phyloP scores from a whole-genome alignment of 2,113 vertebrate species.

The Delphinus delphis region DNA sequence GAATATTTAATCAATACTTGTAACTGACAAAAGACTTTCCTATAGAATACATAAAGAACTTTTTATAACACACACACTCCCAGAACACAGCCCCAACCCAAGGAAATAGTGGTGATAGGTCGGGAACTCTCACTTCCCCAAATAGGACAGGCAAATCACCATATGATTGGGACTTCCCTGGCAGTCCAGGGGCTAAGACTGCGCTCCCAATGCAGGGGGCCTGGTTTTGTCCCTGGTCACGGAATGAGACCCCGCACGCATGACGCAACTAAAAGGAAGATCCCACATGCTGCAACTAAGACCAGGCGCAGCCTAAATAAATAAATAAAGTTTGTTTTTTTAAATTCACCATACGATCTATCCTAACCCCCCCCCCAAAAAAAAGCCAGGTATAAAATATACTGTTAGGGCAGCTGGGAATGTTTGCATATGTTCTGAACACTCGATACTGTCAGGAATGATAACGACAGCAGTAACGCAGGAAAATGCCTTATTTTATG shows the following conservation, averaged over 20 bases:
- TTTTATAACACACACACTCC: no score
- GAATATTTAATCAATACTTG: background rate
- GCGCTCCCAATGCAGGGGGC: no score
- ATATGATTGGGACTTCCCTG: no score
- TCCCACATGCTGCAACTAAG: no score
- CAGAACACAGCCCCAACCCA: background rate
- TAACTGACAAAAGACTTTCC: background rate
- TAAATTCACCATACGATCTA: background rate
- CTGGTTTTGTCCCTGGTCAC: no score
- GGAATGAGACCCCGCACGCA: no score
- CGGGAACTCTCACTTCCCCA: background rate
- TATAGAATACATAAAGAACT: background rate
- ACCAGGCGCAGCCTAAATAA: no score
- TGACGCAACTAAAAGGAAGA: no score
- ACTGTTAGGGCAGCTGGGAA: background rate
- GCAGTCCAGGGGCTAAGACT: no score
- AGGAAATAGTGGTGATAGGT: background rate
- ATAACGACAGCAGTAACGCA: no score
- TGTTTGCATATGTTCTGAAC: background rate
- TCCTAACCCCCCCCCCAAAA: rapidly evolving
- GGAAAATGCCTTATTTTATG: background rate
- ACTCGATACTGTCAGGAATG: background rate
- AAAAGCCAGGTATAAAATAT: background rate
- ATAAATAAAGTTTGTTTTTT: no score
- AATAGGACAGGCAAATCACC: background rate